Evolutionary conservation across 2,113 vertebrate genomes (phyloP), one percentile per base, ranked within the genome.

Genomic region (Hiodon tergisus): DNA sequence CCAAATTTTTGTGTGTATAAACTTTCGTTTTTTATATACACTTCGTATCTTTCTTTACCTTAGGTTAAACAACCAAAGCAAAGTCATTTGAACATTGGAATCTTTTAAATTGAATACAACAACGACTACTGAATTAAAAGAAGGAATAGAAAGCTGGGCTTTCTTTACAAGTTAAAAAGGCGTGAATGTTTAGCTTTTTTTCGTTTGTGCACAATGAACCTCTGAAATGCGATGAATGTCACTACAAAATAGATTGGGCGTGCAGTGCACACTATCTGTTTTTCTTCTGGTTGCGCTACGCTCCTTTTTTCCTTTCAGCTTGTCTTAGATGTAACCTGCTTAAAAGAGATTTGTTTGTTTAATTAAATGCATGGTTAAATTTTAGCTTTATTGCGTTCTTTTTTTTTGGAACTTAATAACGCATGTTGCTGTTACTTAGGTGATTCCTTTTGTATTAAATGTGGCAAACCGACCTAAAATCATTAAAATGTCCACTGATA

Each of bases 201-300:
- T 60, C 11, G 3, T 60, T 71, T 14, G 31, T 17, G 48, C 59
- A 50, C 48, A 62, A 52, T 6, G 3, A 17, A 72, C 57, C 58
- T 51, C 58, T 17, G 47, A 48, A n/a, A 16, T 48, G 48, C 7
- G 6, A 6, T 61, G 14, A 62, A 62, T 72, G 71, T 72, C 14
- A 58, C 6, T 46, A n/a, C 13, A 71, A 71, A 71, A 69, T 55
- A 69, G 57, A 58, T 57, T 16, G 70, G 70, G 70, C 57, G 55
- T 58, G 60, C 4, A 17, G n/a, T 8, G 57, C 46, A 55, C 11
- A 55, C 55, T 58, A 31, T 31, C 55, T 48, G 31, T 71, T 71
- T 6, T 31, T 31, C 31, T 31, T 31, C 31, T 31, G 31, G 31
- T 31, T 59, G 69, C 54, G 46, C 17, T 71, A 46, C 55, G 50